Conservation (phyloP, 1,140 invertebrate genomes). For the Melanaphis sacchari region DNA sequence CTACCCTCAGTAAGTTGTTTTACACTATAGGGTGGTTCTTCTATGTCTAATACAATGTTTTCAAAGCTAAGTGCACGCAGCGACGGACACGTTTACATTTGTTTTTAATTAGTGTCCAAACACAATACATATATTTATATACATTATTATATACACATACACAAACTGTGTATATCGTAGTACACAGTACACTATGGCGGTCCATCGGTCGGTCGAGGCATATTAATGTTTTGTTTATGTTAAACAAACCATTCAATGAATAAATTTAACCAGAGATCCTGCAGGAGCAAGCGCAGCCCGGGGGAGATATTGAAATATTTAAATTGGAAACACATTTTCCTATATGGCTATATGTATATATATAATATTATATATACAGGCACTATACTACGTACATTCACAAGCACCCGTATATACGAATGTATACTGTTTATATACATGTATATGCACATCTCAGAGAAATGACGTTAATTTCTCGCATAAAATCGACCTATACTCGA, state of each 20-base stretch:
- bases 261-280: conserved; percentile 25
- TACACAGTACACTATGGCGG: neutral
- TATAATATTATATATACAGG: neutral
- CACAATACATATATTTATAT: neutral
- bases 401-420: too few relatives aligned
- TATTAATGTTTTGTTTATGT: conserved; percentile 44
- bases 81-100: neutral
- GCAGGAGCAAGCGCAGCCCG: neutral
- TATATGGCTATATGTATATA: neutral
- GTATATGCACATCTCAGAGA: neutral
- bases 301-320: conserved; percentile 17
- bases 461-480: neutral
- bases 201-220: neutral
- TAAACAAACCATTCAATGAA: conserved; percentile 35
- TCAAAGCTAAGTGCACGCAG: neutral
- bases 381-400: neutral
- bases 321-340: conserved; percentile 24
- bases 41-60: neutral
- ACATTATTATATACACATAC: neutral
- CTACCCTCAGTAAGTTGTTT: neutral
- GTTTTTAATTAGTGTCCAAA: neutral
- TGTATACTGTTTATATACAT: neutral
- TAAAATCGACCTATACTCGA: neutral
- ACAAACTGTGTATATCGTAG: neutral
- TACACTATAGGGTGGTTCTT: neutral